Evolutionary conservation across 2,797 vertebrate genomes (phyloP).

Genomic region (Siniperca undulata): DNA sequence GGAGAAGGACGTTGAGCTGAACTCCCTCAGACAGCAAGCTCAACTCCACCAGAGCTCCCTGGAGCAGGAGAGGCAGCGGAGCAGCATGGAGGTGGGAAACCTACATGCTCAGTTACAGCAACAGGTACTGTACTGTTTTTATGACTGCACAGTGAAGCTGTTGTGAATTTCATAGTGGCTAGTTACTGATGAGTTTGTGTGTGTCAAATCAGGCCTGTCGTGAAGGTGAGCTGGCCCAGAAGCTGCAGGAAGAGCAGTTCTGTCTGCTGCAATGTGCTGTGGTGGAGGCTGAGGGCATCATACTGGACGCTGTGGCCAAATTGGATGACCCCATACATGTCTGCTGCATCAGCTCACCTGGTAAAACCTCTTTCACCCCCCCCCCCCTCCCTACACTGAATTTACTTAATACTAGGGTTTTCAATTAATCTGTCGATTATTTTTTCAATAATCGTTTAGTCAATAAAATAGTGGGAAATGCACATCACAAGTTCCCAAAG

Average conservation of each 20-base stretch:
- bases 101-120: constrained; percentile 83
- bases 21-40: constrained; percentile 80
- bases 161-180: fast-evolving
- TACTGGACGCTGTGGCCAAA: constrained; percentile 90
- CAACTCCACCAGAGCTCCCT: constrained; percentile 81
- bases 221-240: constrained; percentile 77
- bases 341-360: constrained; percentile 90
- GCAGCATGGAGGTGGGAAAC: constrained; percentile 64
- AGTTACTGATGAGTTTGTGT: constrained; percentile 22
- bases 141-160: background rate
- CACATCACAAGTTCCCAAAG: background rate
- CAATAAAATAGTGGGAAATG: background rate
- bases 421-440: background rate
- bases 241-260: constrained; percentile 87
- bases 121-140: constrained; percentile 76
- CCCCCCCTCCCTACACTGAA: background rate
- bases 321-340: constrained; percentile 92
- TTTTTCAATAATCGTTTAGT: background rate
- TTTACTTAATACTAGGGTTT: background rate
- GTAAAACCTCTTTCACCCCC: constrained; percentile 68
- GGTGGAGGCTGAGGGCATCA: constrained; percentile 89
- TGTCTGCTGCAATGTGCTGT: constrained; percentile 86
- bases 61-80: constrained; percentile 82
- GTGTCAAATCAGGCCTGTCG: constrained; percentile 79
- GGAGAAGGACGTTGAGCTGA: constrained; percentile 82